Base-by-base conservation (phyloP, 2,797 vertebrate genomes). In the Anas capensis region DNA sequence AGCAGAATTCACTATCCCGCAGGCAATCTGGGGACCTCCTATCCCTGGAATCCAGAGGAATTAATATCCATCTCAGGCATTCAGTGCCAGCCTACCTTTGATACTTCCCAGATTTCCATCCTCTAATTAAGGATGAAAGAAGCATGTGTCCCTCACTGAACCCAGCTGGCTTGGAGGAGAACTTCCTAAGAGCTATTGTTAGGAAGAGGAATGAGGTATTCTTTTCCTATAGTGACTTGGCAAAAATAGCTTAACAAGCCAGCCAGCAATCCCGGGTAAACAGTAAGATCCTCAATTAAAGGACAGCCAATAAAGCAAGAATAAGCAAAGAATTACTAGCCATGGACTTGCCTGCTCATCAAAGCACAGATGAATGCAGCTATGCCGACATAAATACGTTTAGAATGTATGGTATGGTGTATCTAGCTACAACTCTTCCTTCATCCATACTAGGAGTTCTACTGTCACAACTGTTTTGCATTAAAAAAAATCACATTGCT, bases 101-200 rank as follows among this genome's bases (percentile, higher is more conserved):
- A 85, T 49, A 95, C 44, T 71, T 94, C 48, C 82, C 46, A 93
- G 64, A 86, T 92, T 91, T 92, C 64, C 49, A 17, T 42, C 88
- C 73, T 70, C 34, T 94, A 95, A 95, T 95, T 95, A 95, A 71
- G 71, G 86, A 96, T 84, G 60, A 97, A 95, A 88, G 93, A 71
- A 69, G 40, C 31, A 0, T 0, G 34, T 88, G 88, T 87, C 90
- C 88, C 64, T 75, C 81, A 64, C 49, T 92, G 94, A 96, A 96
- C 90, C 78, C 88, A 87, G 71, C n/a, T 64, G 56, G 51, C 62
- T 5, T 77, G 81, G 48, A 85, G 83, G 38, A 85, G 83, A 93
- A 94, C 60, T 92, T 80, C 60, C 90, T 93, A 78, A 90, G 84
- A 89, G 23, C 57, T 92, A 61, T 60, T 91, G 71, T 91, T 82